Evolutionary conservation across 2,797 vertebrate genomes (phyloP), one percentile per base, ranked within the genome.

Genomic region (Diplodus puntazzo): DNA sequence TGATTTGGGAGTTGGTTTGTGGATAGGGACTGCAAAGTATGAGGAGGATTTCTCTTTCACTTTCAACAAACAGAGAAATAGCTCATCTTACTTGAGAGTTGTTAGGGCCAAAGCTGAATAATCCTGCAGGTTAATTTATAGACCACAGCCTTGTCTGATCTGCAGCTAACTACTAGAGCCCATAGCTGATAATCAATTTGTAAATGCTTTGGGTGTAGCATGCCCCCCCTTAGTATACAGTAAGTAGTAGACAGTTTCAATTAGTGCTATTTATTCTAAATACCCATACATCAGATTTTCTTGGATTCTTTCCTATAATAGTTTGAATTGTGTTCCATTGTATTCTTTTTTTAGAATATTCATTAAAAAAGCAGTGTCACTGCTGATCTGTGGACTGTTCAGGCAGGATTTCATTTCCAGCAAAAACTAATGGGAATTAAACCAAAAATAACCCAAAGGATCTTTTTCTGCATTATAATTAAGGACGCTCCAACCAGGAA

Each of bases 1-100:
- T 82, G 83, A 72, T 81, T 87, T 84, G 73, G 81, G 88, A 88
- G 84, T 84, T 77, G 87, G 77, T 87, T 74, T 74, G 71, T 66
- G 64, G 60, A 85, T n/a, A 73, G 50, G 64, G 85, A 77, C 34
- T 69, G 42, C 42, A 21, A 86, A 57, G 71, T 88, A 81, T 83
- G 73, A 86, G 64, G 69, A 88, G 85, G 69, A 82, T 79, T 80
- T 82, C 71, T 79, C 52, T 57, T 59, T 76, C 49, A 82, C 74
- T 78, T 89, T 86, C 83, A 85, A 82, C 58, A 79, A 68, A 27
- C 34, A 21, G 57, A 80, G n/a, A 68, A 77, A 73, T 25, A 25
- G 69, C 71, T 79, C 59, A 73, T 63, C 25, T 66, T 12, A 69
- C 25, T 14, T n/a, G 81, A 13, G 12, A 52, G 20, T 16, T 17